Percentiles rank a stretch among this genome's conserved stretches.
Evolutionary conservation across 2,797 vertebrate genomes (phyloP).

Genomic region (Pseudochirops corinnae): DNA sequence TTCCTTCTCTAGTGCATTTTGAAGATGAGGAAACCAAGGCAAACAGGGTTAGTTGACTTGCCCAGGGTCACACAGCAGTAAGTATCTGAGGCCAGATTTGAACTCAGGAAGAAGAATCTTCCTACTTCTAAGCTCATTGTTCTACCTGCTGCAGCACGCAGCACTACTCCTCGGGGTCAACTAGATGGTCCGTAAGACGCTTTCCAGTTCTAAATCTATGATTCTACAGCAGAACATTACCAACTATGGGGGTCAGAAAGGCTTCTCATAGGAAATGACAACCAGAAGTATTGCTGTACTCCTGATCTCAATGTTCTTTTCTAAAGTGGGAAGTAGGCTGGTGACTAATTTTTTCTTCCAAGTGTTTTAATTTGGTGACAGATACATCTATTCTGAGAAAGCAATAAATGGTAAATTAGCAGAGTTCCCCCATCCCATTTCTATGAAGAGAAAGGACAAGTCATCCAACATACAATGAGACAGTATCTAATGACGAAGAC

Average conservation of each 20-base stretch:
- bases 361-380: neutral
- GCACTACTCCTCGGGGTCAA: neutral
- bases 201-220: neutral
- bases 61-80: neutral
- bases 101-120: neutral
- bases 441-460: constrained; percentile 33
- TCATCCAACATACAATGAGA: neutral
- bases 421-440: neutral
- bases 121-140: neutral
- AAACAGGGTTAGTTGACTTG: neutral
- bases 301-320: neutral
- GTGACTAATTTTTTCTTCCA: neutral
- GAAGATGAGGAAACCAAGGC: neutral
- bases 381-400: constrained; percentile 9
- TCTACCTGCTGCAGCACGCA: neutral
- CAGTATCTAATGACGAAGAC: constrained; percentile 26
- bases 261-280: neutral
- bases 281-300: neutral
- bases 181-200: neutral
- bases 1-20: neutral
- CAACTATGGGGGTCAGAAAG: neutral
- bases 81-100: neutral
- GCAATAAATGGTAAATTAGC: neutral
- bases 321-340: neutral
- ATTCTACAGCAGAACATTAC: neutral